Evolutionary conservation across 2,797 vertebrate genomes (phyloP).

Genomic region (Microcaecilia unicolor): DNA sequence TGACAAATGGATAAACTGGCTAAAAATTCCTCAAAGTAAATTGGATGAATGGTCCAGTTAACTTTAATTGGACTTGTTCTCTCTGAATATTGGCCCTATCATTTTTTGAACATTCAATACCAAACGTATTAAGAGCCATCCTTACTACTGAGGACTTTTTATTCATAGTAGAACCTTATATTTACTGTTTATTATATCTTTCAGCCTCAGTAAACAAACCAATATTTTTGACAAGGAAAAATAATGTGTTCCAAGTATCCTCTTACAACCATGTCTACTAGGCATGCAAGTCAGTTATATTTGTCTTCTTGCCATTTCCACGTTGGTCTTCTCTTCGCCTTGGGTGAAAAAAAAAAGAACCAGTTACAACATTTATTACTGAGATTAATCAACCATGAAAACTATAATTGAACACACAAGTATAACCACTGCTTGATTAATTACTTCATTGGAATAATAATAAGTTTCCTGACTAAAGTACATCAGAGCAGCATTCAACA

Average conservation of each 20-base stretch:
- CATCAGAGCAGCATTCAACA: slow-evolving; percentile 33
- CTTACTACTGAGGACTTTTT: too few species aligned
- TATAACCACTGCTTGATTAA: slow-evolving; percentile 64
- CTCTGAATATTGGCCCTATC: too few species aligned
- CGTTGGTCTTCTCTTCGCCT: slow-evolving; percentile 30
- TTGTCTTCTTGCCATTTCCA: slow-evolving; percentile 24
- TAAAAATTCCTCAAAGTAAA: too few species aligned
- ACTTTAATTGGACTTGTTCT: too few species aligned
- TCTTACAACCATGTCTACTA: slow-evolving; percentile 15
- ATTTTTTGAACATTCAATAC: too few species aligned
- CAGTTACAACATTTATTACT: slow-evolving; percentile 46
- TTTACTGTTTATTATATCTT: slow-evolving; percentile 32
- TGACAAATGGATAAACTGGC: too few species aligned
- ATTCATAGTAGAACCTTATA: slow-evolving; percentile 11
- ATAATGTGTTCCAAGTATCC: slow-evolving; percentile 20
- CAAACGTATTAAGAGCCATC: too few species aligned
- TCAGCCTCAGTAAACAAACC: slow-evolving; percentile 37
- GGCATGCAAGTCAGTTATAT: slow-evolving; percentile 28
- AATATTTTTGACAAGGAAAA: slow-evolving; percentile 44
- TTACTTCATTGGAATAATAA: slow-evolving; percentile 52
- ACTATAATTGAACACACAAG: slow-evolving; percentile 59
- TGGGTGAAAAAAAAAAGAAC: slow-evolving; percentile 28
- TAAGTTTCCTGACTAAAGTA: slow-evolving; percentile 40
- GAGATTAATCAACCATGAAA: slow-evolving; percentile 60
- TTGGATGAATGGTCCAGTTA: too few species aligned